Percentiles rank a stretch among this genome's conserved stretches.
Conservation (phyloP, 2,113 vertebrate genomes). For the Diphyllodes magnificus region DNA sequence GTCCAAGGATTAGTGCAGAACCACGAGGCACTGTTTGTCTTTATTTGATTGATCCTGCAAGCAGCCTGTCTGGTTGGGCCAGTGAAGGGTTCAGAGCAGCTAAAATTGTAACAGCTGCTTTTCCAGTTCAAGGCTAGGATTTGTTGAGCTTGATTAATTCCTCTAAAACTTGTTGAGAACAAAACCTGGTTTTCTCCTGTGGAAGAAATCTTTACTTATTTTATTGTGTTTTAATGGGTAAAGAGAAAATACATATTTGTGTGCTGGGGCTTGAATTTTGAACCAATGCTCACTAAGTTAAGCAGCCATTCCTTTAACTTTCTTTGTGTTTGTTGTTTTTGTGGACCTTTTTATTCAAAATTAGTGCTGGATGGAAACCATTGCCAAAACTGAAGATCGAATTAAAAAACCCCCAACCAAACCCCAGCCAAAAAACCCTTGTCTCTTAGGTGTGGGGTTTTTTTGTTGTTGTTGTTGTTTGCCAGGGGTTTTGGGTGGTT, state of each 20-base stretch:
- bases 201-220: background rate
- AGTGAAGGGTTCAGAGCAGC: background rate
- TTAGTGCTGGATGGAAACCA: background rate
- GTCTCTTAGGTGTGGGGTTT: background rate
- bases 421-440: accelerated
- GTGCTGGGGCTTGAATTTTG: background rate
- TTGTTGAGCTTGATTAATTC: background rate
- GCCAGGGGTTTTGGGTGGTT: accelerated
- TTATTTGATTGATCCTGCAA: background rate
- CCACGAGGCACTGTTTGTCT: background rate
- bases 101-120: background rate
- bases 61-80: background rate
- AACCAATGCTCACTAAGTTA: background rate
- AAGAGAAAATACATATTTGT: background rate
- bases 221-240: background rate
- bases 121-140: background rate
- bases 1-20: background rate
- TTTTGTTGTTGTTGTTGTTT: background rate
- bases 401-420: background rate
- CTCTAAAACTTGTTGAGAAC: background rate
- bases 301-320: background rate
- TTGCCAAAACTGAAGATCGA: background rate
- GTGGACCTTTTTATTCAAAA: background rate
- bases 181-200: accelerated
- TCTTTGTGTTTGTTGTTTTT: background rate